Conservation (phyloP, 2,888 invertebrate species). For the Petrolisthes cinctipes region DNA sequence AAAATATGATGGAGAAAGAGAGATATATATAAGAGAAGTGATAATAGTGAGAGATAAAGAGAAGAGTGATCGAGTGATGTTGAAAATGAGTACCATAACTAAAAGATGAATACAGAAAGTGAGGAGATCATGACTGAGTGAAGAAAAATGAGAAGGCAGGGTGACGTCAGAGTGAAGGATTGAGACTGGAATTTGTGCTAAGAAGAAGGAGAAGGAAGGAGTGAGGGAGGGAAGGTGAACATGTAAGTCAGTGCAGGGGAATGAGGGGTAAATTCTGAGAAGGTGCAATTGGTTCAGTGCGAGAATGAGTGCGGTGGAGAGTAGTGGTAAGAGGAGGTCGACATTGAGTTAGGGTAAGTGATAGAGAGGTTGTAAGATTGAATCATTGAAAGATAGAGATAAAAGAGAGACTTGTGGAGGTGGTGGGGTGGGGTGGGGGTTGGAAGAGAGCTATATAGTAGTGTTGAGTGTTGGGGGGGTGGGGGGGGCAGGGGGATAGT, state of each 20-base stretch:
- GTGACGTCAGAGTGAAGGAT: not conserved
- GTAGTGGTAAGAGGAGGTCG: no score
- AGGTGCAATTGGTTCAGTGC: no score
- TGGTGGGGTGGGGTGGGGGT: not conserved
- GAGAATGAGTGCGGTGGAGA: no score
- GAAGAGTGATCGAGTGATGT: not conserved
- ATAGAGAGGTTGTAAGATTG: not conserved
- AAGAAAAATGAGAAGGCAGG: not conserved
- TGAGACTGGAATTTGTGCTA: not conserved
- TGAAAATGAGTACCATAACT: not conserved
- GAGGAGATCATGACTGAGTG: not conserved
- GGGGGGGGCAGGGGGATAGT: not conserved
- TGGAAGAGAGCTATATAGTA: not conserved
- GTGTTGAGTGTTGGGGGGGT: not conserved
- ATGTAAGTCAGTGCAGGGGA: not conserved
- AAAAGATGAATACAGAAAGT: not conserved
- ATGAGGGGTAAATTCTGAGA: not conserved
- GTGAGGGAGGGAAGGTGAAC: not conserved
- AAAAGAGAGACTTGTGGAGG: not conserved
- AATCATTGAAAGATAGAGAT: not conserved
- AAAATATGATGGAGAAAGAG: not conserved
- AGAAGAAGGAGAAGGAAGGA: not conserved
- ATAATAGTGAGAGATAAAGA: not conserved
- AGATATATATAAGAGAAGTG: not conserved
- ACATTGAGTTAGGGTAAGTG: not conserved